Conservation (phyloP, 2,113 vertebrate genomes). For the Alectura lathami region DNA sequence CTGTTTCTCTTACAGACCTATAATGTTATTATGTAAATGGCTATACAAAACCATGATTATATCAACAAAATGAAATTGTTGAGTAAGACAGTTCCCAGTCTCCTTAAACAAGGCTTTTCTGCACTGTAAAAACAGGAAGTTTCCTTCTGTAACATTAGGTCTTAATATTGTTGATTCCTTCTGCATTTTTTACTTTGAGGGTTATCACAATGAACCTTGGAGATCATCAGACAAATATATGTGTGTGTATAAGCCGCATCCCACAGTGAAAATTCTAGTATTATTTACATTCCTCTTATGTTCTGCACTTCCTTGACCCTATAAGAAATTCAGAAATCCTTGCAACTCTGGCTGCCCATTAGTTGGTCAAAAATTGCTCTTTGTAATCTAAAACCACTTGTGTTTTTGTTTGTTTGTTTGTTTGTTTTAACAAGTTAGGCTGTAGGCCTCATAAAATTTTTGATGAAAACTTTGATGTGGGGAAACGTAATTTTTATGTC, state of each 20-base stretch:
- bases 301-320: background rate
- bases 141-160: background rate
- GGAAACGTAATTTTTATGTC: background rate
- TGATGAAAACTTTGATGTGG: background rate
- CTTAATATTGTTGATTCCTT: background rate
- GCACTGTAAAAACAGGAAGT: background rate
- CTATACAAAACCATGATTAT: constrained; percentile 30
- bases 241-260: background rate
- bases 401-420: background rate
- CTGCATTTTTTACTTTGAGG: background rate
- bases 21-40: constrained; percentile 50
- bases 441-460: background rate
- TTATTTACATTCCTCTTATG: background rate
- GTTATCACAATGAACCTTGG: background rate
- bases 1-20: constrained; percentile 30
- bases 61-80: constrained; percentile 49
- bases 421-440: background rate
- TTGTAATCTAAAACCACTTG: background rate
- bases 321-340: background rate
- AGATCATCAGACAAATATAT: background rate
- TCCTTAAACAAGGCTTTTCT: constrained; percentile 13
- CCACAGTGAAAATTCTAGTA: background rate
- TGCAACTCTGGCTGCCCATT: background rate
- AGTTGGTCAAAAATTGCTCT: background rate
- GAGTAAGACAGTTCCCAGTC: constrained; percentile 6